Conservation (phyloP, 92 coral and sea anemone genomes). For the Umimayanthus kanabou region DNA sequence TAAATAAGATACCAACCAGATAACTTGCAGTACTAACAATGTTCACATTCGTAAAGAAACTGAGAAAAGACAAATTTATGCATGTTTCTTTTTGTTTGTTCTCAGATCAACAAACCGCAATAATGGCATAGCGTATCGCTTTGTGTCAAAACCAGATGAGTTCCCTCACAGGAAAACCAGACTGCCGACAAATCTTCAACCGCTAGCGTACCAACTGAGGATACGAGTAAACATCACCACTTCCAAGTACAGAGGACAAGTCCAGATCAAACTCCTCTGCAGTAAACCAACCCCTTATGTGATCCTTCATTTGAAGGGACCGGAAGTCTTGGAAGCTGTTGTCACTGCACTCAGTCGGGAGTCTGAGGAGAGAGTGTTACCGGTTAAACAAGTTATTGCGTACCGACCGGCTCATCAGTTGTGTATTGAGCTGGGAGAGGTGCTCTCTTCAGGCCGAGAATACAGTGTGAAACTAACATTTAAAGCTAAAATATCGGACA, state of each 20-base stretch:
- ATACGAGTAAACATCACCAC: constrained; percentile 61
- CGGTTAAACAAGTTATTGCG: constrained; percentile 37
- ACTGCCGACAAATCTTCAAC: constrained; percentile 59
- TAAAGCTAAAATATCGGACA: constrained; percentile 49
- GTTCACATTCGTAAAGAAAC: no score
- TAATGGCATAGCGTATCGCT: constrained; percentile 31
- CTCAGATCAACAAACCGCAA: constrained; percentile 14
- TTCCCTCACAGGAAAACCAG: constrained; percentile 48
- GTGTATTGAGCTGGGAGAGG: constrained; percentile 44
- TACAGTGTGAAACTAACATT: constrained; percentile 39
- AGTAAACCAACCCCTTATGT: constrained; percentile 47
- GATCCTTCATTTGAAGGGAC: constrained; percentile 54
- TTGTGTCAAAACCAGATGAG: constrained; percentile 36
- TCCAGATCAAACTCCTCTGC: constrained; percentile 44
- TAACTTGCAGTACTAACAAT: no score
- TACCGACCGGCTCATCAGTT: constrained; percentile 47
- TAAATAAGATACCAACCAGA: no score
- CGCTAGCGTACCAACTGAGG: constrained; percentile 58
- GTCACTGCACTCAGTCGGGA: constrained; percentile 26
- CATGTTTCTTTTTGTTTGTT: background rate
- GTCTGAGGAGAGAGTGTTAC: constrained; percentile 3
- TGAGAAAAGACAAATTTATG: background rate
- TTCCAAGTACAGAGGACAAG: constrained; percentile 50
- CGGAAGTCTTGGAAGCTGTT: constrained; percentile 41
- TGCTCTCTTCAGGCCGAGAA: constrained; percentile 30